Evolutionary conservation across 1,140 invertebrate species (phyloP), one percentile per base, ranked within the genome.

Genomic region (Cyphomyrmex costatus): DNA sequence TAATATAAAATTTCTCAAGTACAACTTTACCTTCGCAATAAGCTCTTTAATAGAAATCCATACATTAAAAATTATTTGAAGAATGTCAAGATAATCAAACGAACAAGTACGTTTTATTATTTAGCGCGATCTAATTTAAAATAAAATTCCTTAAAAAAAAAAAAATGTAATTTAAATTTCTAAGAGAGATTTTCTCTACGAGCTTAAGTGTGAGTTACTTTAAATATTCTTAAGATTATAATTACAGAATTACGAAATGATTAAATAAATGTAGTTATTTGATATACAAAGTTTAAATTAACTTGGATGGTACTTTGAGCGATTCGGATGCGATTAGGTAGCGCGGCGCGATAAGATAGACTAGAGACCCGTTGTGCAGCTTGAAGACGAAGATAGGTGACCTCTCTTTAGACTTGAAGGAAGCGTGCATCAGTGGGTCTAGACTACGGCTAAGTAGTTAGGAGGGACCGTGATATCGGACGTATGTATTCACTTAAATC

Each of bases 381-480:
- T 92, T 49, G 77, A 80, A 80, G 92, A 94, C 93, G 90, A 93
- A 92, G 92, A 91, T 92, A 90, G 79, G 88, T 90, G 89, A 92
- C 85, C 83, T 63, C 30, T 70, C 51, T 85, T 93, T 88, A 89
- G 86, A 93, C 86, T 93, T 91, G 89, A 93, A 93, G 91, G 91
- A 93, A 94, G 93, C 93, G 92, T 93, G 94, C 94, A 94, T 93
- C 94, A 91, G 91, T 93, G 94, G 94, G 94, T 94, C 94, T 93
- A 93, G 90, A 92, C 94, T 95, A 95, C 94, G 90, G 93, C 94
- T 95, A 95, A 94, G 92, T 95, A 95, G 94, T 95, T 93, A 95
- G 94, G 94, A 95, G 94, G 94, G 94, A 95, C 94, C 94, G 94
- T 95, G 94, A 95, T 95, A 95, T 95, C 94, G 94, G 94, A 95